Evolutionary conservation across 2,797 vertebrate species (phyloP), one percentile per base, ranked within the genome.

Genomic region (Cygnus olor): DNA sequence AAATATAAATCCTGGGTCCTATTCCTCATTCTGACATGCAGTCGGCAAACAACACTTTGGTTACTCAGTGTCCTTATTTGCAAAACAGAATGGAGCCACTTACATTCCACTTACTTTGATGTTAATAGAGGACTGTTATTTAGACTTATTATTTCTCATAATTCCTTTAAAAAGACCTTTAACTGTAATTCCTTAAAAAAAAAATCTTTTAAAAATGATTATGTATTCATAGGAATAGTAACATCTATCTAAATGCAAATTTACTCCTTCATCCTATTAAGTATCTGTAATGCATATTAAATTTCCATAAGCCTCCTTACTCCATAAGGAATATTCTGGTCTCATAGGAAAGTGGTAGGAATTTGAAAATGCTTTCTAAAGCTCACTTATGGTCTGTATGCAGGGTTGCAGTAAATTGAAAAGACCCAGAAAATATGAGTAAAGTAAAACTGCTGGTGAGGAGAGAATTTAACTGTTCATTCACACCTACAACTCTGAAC

Each of bases 191-290:
- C 0, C 2, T 77, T 80, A 53, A 38, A 42, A 72, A 70, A 81
- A 87, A 91, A 44, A 6, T 70, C 1, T 47, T 86, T 95, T 79
- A 0, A 34, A 89, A 82, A 49, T 80, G 3, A 40, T 90, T 87
- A 51, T 56, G 38, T 54, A 78, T 90, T 94, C 91, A 72, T 66
- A 80, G 76, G 36, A 85, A 74, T 2, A 34, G 84, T 6, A 40
- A 17, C 61, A 89, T 74, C 91, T 44, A 36, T 82, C 80, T 88
- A 94, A 94, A 95, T 93, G 88, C 65, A 94, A 92, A 93, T 94
- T 68, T 32, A 56, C 72, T 85, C 30, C 80, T 89, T 89, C 86
- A 69, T 82, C 38, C 80, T 74, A 24, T 74, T 65, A 85, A 87
- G 28, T 58, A 54, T 56, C 63, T 63, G 47, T 61, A 90, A 89